Base-by-base conservation (phyloP, 2,797 vertebrate genomes). In the Miichthys miiuy region DNA sequence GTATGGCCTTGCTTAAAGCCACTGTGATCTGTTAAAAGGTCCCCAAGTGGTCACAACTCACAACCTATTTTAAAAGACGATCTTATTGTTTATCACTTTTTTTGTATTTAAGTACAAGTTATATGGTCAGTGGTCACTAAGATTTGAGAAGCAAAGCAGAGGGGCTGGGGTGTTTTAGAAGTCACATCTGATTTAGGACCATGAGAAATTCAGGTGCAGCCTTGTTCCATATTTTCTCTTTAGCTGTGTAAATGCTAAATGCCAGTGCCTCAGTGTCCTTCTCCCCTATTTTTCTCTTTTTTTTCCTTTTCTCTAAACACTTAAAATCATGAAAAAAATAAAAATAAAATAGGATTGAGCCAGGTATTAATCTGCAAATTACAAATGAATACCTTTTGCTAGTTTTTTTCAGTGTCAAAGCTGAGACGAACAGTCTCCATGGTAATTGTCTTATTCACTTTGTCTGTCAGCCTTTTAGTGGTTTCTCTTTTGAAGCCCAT, bases 401-500 rank as follows among this genome's bases (percentile, higher is more conserved):
- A 17, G 20, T 6, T 71, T 70, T 75, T 50, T 77, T 58, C 4
- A 81, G 67, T 6, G 27, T 82, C 57, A 86, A 64, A 81, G 55
- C 63, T 41, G 57, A 75, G 72, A 79, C 68, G 75, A 82, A 75
- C 54, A 42, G 54, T 67, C 72, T 85, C 77, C 71, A 64, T 67
- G 56, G 58, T 81, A 81, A 81, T 60, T 85, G 72, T 76, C 80
- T 79, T 42, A 30, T 76, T 84, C 66, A 55, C 42, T 77, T 46
- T 69, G 72, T 80, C 70, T 74, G 69, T 83, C 71, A 74, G 73
- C 38, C 54, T 71, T 82, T 82, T 66, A 83, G 70, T 20, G 30
- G 65, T 74, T 86, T 90, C 72, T 85, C 80, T 77, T 89, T 92
- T 85, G 72, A 91, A 83, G 78, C 41, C 64, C 72, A 75, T 75